Conservation (phyloP, 1,140 invertebrate genomes). For the Ladona fulva region DNA sequence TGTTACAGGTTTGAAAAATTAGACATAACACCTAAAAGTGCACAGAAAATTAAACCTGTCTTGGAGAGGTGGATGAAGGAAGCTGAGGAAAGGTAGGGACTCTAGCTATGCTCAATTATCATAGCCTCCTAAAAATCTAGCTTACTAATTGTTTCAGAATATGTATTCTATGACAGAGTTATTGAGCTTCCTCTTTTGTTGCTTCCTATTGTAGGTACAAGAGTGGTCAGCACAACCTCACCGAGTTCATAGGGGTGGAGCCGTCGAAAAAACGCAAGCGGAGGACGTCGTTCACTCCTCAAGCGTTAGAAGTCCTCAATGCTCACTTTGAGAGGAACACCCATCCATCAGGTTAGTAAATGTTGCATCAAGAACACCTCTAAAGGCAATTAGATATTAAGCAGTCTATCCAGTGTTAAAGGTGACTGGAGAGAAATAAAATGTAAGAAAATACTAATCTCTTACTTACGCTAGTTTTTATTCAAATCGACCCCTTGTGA, state of each 20-base stretch:
- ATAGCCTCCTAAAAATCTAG: neutral
- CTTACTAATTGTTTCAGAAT: neutral
- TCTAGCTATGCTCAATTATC: constrained; percentile 24
- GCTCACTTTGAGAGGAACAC: constrained; percentile 94
- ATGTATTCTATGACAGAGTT: constrained; percentile 15
- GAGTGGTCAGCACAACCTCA: constrained; percentile 82
- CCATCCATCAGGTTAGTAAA: constrained; percentile 83
- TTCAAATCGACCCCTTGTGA: too few relatives aligned
- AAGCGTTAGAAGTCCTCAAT: constrained; percentile 88
- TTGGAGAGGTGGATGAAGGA: constrained; percentile 97
- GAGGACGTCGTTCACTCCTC: constrained; percentile 92
- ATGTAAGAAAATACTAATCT: too few relatives aligned
- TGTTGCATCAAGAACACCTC: too few relatives aligned
- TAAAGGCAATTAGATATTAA: too few relatives aligned
- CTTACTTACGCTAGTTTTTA: too few relatives aligned
- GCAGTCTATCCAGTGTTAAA: too few relatives aligned
- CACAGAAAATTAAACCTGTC: constrained; percentile 97
- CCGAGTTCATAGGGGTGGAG: constrained; percentile 92
- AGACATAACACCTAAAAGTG: constrained; percentile 98
- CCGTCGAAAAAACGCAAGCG: constrained; percentile 94
- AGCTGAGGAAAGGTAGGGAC: constrained; percentile 86
- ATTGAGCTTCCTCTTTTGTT: constrained; percentile 18
- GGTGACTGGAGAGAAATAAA: too few relatives aligned
- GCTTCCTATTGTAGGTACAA: constrained; percentile 61
- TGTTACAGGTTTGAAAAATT: constrained; percentile 91